Conservation (phyloP, 2,113 vertebrate species). For the Geococcyx californianus region DNA sequence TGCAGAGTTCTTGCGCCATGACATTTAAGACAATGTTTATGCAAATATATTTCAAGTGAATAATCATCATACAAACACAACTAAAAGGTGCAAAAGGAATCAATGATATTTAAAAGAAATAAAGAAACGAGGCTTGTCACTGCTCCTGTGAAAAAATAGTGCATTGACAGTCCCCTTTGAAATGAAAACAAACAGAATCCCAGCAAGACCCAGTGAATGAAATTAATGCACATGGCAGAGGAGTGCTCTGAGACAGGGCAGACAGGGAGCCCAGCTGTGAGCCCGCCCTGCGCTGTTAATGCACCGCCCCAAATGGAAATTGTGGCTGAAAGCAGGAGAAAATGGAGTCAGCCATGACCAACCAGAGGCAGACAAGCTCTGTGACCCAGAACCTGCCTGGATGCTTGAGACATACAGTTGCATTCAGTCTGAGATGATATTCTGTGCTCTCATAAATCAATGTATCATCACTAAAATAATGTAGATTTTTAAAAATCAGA, state of each 20-base stretch:
- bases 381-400: background rate
- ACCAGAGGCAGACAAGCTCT: background rate
- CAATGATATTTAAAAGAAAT: fast-evolving
- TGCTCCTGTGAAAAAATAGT: background rate
- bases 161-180: background rate
- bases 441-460: background rate
- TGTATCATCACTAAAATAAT: background rate
- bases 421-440: background rate
- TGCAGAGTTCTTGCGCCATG: background rate
- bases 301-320: background rate
- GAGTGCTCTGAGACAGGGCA: background rate
- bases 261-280: background rate
- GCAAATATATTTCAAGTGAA: background rate
- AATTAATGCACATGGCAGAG: background rate
- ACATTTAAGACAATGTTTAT: background rate
- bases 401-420: background rate
- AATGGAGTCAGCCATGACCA: background rate
- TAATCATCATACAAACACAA: background rate
- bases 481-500: background rate
- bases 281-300: background rate
- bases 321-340: background rate
- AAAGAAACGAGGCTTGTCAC: background rate
- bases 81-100: background rate
- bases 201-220: background rate
- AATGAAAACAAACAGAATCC: background rate